Evolutionary conservation across 2,797 vertebrate species (phyloP), one percentile per base, ranked within the genome.

Genomic region (Molothrus ater): DNA sequence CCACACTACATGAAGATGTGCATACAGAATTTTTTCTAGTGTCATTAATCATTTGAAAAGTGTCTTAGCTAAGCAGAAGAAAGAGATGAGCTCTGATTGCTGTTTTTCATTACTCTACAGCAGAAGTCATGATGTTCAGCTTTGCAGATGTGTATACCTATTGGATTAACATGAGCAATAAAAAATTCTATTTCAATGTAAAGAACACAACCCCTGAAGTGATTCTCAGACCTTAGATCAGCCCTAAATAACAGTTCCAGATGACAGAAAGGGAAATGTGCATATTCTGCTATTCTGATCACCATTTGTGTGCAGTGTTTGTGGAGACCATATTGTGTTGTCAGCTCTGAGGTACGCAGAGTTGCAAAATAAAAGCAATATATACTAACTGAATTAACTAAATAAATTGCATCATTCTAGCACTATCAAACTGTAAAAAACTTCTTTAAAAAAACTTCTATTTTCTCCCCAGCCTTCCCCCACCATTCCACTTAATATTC

Each of bases 31-130:
- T 42, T 45, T 80, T 70, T 34, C n/a, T 51, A 4, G 9, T 29
- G 29, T 68, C 36, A 17, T 94, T 60, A 84, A 71, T 92, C 4
- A 84, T 71, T 79, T 94, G 70, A 31, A 18, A 66, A 79, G 28
- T 40, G 15, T 64, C 57, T 20, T 34, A 48, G 70, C 50, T 59
- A 82, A 88, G 56, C 34, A 75, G 74, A 60, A 60, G 57, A 63
- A 63, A 45, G 56, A 78, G 36, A 56, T 53, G 36, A 65, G n/a
- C 47, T 65, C 83, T 47, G 36, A 31, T 48, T 1, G 4, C 70
- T 68, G 59, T 31, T 91, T 85, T 81, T 60, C 57, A 40, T 92
- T 89, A 72, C 43, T 29, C 48, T 84, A 11, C 11, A 78, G 42
- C 53, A 74, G 70, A 66, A 88, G 10, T 80, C 12, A 7, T 36